A percentile compares a stretch with the other conserved stretches of the same genome.
Evolutionary conservation across 2,797 vertebrate genomes (phyloP).

Genomic region (Streptopelia turtur): DNA sequence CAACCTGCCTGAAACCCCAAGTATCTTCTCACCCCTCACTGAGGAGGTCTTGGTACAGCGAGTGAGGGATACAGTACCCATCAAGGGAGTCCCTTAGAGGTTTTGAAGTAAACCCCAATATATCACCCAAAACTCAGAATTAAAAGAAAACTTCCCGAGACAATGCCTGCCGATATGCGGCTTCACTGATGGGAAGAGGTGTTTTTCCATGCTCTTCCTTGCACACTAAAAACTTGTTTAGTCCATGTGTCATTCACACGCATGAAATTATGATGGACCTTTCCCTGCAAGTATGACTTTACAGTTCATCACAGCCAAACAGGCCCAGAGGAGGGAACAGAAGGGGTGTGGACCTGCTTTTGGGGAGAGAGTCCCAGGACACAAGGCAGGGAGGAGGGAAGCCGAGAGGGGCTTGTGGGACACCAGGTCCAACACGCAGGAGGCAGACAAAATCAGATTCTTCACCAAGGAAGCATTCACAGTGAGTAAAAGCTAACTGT

Average conservation of each 20-base stretch:
- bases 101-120: background rate
- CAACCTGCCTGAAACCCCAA: background rate
- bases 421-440: background rate
- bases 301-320: background rate
- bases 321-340: background rate
- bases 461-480: background rate
- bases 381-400: background rate
- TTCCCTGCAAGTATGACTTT: background rate
- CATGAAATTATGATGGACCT: fast-evolving
- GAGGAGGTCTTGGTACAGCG: fast-evolving
- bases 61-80: background rate
- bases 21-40: fast-evolving
- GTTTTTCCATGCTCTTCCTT: background rate
- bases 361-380: background rate
- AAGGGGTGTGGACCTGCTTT: background rate
- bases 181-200: background rate
- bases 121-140: background rate
- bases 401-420: fast-evolving
- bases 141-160: background rate
- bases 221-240: background rate
- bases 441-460: background rate
- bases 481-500: background rate
- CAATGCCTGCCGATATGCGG: background rate
- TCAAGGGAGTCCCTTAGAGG: background rate
- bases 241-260: background rate